phyloP scores from a whole-genome alignment of 2,888 invertebrate species.

The Mythimna impura region DNA sequence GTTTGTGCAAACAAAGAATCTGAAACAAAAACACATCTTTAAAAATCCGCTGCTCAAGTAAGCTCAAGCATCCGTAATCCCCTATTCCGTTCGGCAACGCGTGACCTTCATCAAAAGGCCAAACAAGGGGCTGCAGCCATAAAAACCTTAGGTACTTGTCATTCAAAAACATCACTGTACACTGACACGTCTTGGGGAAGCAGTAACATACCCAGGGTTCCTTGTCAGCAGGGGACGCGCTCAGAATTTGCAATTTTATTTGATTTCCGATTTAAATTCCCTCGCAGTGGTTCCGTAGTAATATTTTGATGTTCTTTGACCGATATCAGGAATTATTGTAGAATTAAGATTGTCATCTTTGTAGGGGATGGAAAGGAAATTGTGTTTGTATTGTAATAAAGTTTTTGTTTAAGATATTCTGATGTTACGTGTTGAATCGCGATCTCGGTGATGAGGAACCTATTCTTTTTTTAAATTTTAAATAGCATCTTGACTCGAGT shows the following conservation, averaged over 20 bases:
- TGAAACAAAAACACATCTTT: conserved; percentile 21
- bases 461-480: too few relatives aligned
- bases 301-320: conserved; percentile 60
- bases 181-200: conserved; percentile 70
- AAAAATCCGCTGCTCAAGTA: conserved; percentile 33
- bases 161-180: conserved; percentile 75
- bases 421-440: conserved; percentile 2
- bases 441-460: neutral
- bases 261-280: conserved; percentile 78
- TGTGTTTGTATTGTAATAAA: conserved; percentile 25
- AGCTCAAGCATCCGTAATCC: conserved; percentile 51
- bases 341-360: conserved; percentile 39
- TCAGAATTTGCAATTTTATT: conserved; percentile 79
- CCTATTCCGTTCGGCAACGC: conserved; percentile 59
- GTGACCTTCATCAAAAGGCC: conserved; percentile 65
- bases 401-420: conserved; percentile 2
- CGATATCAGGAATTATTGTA: conserved; percentile 41
- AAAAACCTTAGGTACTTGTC: conserved; percentile 80
- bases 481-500: neutral
- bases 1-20: neutral
- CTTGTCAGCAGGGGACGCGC: conserved; percentile 67
- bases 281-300: conserved; percentile 42
- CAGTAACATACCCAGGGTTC: conserved; percentile 70
- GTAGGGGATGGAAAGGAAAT: conserved; percentile 10
- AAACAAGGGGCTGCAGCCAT: conserved; percentile 74